Percentiles rank a stretch among this genome's conserved stretches.
These are phyloP conservation scores for Cephus runcator DNA, from an alignment of 2,888 invertebrate genomes.

Conservation along the genomic window DNA sequence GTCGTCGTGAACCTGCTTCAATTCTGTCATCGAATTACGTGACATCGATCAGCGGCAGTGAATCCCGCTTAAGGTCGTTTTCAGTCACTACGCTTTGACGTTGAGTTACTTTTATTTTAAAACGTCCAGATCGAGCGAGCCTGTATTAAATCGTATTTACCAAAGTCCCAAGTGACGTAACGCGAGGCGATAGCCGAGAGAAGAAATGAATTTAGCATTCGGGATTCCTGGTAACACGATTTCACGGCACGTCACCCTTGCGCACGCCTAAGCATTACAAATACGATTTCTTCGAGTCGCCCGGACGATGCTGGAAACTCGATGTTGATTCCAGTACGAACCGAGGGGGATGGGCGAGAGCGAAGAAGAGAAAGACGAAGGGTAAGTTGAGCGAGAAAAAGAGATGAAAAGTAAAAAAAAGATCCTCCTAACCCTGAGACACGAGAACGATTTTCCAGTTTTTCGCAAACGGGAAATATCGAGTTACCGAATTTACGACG, in stretches of 20 bases:
- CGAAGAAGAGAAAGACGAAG: neutral
- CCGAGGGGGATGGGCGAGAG: neutral
- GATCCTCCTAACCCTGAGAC: neutral
- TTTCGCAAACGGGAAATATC: constrained; percentile 29
- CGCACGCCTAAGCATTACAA: constrained; percentile 51
- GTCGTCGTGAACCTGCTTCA: neutral
- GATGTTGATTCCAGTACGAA: neutral
- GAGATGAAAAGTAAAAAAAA: neutral
- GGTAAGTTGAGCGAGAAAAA: neutral
- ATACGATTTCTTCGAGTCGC: constrained; percentile 46
- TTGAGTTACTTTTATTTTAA: neutral
- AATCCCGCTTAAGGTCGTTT: neutral
- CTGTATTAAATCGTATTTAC: constrained; percentile 2
- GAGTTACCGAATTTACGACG: constrained; percentile 27
- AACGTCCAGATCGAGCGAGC: neutral
- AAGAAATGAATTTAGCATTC: constrained; percentile 59
- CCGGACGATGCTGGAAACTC: neutral
- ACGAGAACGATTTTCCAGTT: constrained; percentile 31
- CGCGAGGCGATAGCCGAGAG: constrained; percentile 30
- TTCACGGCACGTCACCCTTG: constrained; percentile 52
- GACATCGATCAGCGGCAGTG: neutral
- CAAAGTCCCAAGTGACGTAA: constrained; percentile 36
- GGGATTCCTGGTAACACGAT: constrained; percentile 55
- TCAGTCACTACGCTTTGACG: neutral
- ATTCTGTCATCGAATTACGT: neutral